Evolutionary conservation across 2,113 vertebrate genomes (phyloP).

Genomic region (Myotis lucifugus): DNA sequence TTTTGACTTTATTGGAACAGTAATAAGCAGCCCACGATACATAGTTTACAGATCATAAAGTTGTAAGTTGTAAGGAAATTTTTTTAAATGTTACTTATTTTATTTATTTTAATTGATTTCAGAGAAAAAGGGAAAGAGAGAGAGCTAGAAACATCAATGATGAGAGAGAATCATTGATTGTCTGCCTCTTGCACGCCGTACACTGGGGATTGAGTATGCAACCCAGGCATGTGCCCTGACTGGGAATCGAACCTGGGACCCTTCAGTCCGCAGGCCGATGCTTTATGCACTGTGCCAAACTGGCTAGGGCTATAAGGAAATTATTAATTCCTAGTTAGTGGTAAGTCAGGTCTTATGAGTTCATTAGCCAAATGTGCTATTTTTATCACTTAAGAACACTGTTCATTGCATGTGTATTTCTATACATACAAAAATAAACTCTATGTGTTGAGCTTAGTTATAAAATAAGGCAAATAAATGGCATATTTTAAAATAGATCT

Average conservation of each 20-base stretch:
- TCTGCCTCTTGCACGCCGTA: too few relatives aligned
- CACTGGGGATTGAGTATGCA: too few relatives aligned
- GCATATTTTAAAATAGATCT: background rate
- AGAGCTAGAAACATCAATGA: too few relatives aligned
- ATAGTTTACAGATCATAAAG: background rate
- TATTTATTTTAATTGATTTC: too few relatives aligned
- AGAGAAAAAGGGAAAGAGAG: too few relatives aligned
- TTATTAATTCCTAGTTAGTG: conserved; percentile 38
- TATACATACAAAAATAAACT: conserved; percentile 38
- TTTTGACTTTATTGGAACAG: conserved; percentile 32
- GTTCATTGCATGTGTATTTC: background rate
- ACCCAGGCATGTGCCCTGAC: too few relatives aligned
- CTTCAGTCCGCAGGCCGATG: too few relatives aligned
- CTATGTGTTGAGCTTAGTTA: background rate
- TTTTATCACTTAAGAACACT: background rate
- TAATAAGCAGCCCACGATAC: background rate
- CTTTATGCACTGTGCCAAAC: too few relatives aligned
- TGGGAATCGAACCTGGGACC: too few relatives aligned
- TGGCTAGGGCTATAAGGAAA: background rate
- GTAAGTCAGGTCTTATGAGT: background rate
- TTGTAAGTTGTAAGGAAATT: background rate
- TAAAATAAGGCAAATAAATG: conserved; percentile 11
- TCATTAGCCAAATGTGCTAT: background rate
- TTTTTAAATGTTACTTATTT: background rate
- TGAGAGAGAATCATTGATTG: too few relatives aligned